A percentile compares a stretch with the other conserved stretches of the same genome.
These are phyloP conservation scores for Aphelenchoides besseyi DNA, from an alignment of 1,140 invertebrate species.

Conservation along the genomic window DNA sequence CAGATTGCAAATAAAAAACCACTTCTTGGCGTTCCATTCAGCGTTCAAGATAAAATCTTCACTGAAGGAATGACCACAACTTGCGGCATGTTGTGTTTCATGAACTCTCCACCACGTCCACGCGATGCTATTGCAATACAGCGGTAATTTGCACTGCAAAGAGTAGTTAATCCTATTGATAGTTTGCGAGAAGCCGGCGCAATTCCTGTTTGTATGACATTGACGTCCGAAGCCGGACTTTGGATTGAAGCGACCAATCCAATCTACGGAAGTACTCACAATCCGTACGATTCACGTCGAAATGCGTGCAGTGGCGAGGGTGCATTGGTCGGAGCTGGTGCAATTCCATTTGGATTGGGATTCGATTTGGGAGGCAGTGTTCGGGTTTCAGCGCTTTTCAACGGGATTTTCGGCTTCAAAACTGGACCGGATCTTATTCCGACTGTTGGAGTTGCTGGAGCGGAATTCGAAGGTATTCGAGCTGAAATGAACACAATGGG, in stretches of 20 bases:
- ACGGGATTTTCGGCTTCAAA: slow-evolving; percentile 91
- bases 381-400: slow-evolving; percentile 88
- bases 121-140: slow-evolving; percentile 38
- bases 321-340: slow-evolving; percentile 53
- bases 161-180: slow-evolving; percentile 3
- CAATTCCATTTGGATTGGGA: slow-evolving; percentile 77
- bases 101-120: slow-evolving; percentile 19
- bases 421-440: slow-evolving; percentile 70
- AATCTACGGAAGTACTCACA: slow-evolving; percentile 77
- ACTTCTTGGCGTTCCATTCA: slow-evolving; percentile 58
- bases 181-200: slow-evolving; percentile 68
- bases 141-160: neutral
- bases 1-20: slow-evolving; percentile 33
- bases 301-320: slow-evolving; percentile 68
- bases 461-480: slow-evolving; percentile 23
- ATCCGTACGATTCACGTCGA: slow-evolving; percentile 80
- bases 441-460: slow-evolving; percentile 33
- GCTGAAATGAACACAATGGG: slow-evolving; percentile 69
- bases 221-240: slow-evolving; percentile 77
- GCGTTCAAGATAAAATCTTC: slow-evolving; percentile 52
- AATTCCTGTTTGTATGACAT: slow-evolving; percentile 75
- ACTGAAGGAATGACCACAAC: slow-evolving; percentile 34
- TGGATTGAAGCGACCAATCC: slow-evolving; percentile 80
- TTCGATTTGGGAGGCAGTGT: slow-evolving; percentile 95
- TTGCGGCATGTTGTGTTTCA: neutral